Evolutionary conservation across 2,113 vertebrate genomes (phyloP), one percentile per base, ranked within the genome.

Genomic region (Eulemur rufifrons): DNA sequence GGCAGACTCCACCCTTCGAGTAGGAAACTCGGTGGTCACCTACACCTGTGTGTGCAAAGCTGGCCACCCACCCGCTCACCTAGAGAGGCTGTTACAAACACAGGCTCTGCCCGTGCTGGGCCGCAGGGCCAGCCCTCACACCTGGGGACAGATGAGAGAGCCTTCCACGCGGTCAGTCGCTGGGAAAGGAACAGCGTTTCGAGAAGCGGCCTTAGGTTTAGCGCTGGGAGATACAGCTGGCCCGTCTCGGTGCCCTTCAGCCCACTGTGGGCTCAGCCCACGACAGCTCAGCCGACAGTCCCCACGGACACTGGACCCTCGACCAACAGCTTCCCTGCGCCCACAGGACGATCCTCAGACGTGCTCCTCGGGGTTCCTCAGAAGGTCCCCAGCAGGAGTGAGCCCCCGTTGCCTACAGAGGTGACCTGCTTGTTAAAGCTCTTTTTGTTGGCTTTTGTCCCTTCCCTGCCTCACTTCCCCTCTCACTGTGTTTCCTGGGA

Each of bases 351-450:
- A 1, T 42, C 50, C 89, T 37, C 39, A 52, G 6, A 15, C 5
- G 27, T 6, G 14, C 13, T 54, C 61, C 18, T 37, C 1, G 0
- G 0, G 0, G 6, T 27, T 66, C 73, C 66, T 69, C 12, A 0
- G 42, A 61, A 59, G 29, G 9, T n/a, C 45, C 64, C 84, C 37
- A 1, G 25, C 25, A 47, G 13, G 23, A 45, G 9, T 34, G 32
- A 74, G 21, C 54, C 52, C 39, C 29, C 2, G 11, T 34, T 23
- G 9, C 45, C 45, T 69, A 17, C 23, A 29, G 61, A 76, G 63
- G 50, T 3, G 61, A 64, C 37, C 95, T 15, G 10, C 20, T 61
- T 13, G 32, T 52, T 15, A 34, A 32, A 4, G 29, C 15, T 3
- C 9, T 39, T 68, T 47, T 63, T 37, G 6, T 59, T 42, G 45